Evolutionary conservation across 2,797 vertebrate genomes (phyloP).

Genomic region (Liparis tanakae): DNA sequence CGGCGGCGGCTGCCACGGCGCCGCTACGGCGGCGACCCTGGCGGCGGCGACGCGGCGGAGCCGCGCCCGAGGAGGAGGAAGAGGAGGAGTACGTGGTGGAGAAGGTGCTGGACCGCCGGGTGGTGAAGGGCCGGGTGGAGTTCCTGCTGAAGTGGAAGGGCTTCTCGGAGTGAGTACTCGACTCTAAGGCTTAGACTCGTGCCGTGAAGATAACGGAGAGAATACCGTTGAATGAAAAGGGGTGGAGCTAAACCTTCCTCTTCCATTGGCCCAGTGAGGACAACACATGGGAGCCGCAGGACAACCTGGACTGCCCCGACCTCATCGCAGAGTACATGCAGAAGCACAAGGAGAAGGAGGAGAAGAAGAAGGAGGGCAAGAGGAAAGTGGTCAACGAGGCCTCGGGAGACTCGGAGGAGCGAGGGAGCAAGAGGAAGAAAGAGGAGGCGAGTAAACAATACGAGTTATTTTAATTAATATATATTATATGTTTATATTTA

Average conservation of each 20-base stretch:
- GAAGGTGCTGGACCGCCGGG: conserved; percentile 92
- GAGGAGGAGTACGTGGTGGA: conserved; percentile 99
- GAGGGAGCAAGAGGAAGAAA: conserved; percentile 94
- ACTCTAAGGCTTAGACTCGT: too few relatives aligned
- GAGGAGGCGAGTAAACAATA: conserved; percentile 87
- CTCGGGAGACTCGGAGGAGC: conserved; percentile 89
- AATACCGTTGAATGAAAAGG: background rate
- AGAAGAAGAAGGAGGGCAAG: conserved; percentile 88
- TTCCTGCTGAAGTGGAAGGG: conserved; percentile 98
- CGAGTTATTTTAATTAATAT: too few relatives aligned
- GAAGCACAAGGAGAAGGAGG: conserved; percentile 91
- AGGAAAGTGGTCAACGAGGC: conserved; percentile 86
- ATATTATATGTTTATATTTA: too few relatives aligned
- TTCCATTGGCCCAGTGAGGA: conserved; percentile 86
- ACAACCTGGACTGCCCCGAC: conserved; percentile 97
- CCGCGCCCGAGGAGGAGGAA: conserved; percentile 88
- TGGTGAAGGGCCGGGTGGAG: conserved; percentile 94
- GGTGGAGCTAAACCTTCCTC: background rate
- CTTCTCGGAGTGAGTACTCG: conserved; percentile 91
- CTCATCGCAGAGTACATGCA: conserved; percentile 95
- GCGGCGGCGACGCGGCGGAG: conserved; percentile 29
- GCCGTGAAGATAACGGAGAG: background rate
- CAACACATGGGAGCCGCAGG: conserved; percentile 98
- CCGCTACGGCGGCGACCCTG: conserved; percentile 20
- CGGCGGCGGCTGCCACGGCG: conserved; percentile 16